Percentiles rank a stretch among this genome's conserved stretches.
Conservation (phyloP, 2,797 vertebrate genomes). For the Rachycentron canadum region DNA sequence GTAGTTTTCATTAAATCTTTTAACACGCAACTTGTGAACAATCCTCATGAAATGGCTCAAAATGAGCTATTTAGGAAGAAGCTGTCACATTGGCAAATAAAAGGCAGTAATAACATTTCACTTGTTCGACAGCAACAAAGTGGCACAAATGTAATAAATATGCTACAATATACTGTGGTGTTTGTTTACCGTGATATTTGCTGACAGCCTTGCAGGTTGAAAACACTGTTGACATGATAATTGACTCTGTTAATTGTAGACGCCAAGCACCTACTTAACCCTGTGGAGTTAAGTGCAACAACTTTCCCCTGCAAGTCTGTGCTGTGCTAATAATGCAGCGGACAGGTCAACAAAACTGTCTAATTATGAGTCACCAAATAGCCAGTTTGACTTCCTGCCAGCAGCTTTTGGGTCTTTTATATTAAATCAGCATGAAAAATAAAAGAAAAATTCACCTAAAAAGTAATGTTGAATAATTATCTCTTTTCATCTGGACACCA, state of each 20-base stretch:
- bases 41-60: not conserved
- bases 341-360: constrained; percentile 43
- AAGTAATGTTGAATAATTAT: not conserved
- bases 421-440: not conserved
- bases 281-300: constrained; percentile 23
- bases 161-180: constrained; percentile 6
- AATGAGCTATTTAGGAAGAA: constrained; percentile 3
- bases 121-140: constrained; percentile 15
- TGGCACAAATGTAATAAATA: constrained; percentile 17
- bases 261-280: constrained; percentile 51
- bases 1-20: not conserved
- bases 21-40: not conserved
- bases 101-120: constrained; percentile 18
- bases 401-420: not conserved
- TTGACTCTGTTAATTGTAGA: constrained; percentile 41
- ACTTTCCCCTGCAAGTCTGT: constrained; percentile 8
- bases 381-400: constrained; percentile 6
- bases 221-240: constrained; percentile 42
- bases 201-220: constrained; percentile 2
- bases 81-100: not conserved
- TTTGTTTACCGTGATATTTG: constrained; percentile 24
- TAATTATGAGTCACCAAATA: constrained; percentile 33
- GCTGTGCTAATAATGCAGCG: constrained; percentile 43
- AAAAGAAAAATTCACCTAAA: not conserved
- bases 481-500: not conserved